phyloP scores from a whole-genome alignment of 2,888 invertebrate species.

The Leucoma salicis region DNA sequence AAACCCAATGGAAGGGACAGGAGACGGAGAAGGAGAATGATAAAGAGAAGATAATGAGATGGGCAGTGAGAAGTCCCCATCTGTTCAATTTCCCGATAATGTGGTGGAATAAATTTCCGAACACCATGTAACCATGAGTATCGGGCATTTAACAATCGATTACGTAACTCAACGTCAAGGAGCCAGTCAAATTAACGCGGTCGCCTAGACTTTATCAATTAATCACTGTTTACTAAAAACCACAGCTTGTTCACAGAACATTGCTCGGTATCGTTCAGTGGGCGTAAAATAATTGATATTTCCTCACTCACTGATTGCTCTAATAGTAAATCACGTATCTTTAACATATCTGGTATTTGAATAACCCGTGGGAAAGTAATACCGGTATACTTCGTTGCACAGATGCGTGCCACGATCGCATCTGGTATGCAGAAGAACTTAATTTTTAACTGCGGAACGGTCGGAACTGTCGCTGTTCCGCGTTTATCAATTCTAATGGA shows the following conservation, averaged over 20 bases:
- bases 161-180: neutral
- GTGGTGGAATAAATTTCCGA: constrained; percentile 15
- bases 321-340: constrained; percentile 48
- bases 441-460: constrained; percentile 59
- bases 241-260: constrained; percentile 25
- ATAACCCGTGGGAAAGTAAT: constrained; percentile 71
- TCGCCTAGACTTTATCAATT: constrained; percentile 39
- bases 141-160: neutral
- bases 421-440: constrained; percentile 57
- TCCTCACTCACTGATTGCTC: constrained; percentile 54
- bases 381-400: constrained; percentile 35
- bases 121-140: neutral
- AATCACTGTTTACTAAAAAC: constrained; percentile 40
- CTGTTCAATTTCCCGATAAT: too few species aligned
- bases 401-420: constrained; percentile 49
- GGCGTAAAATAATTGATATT: constrained; percentile 48
- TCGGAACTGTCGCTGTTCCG: constrained; percentile 51
- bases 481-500: constrained; percentile 51
- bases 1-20: too few species aligned
- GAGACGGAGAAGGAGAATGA: too few species aligned
- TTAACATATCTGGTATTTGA: constrained; percentile 52
- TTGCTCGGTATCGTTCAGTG: constrained; percentile 34
- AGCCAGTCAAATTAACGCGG: neutral
- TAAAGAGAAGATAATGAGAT: too few species aligned
- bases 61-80: too few species aligned